Conservation (phyloP, 2,888 invertebrate genomes). For the Chorisops tibialis region DNA sequence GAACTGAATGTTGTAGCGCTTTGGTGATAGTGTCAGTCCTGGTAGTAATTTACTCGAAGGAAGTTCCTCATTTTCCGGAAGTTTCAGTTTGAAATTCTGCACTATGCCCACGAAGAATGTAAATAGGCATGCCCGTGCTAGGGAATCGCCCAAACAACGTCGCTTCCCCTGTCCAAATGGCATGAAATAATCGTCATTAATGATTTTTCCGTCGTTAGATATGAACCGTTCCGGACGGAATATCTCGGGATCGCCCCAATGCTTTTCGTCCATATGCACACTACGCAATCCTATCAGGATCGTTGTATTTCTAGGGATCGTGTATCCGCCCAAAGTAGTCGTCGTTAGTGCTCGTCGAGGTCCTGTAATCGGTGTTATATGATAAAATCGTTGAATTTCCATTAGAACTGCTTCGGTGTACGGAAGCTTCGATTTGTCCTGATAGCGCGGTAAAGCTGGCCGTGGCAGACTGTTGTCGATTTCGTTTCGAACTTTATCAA, state of each 20-base stretch:
- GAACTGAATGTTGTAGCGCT: conserved; percentile 55
- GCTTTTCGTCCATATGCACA: conserved; percentile 56
- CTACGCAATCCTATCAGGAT: conserved; percentile 56
- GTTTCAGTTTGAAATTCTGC: conserved; percentile 55
- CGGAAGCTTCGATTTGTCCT: conserved; percentile 52
- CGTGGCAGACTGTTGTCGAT: conserved; percentile 50
- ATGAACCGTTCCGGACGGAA: conserved; percentile 67
- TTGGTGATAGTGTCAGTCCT: conserved; percentile 59
- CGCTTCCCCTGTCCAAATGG: conserved; percentile 57
- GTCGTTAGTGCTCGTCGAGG: conserved; percentile 57
- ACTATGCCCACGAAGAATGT: conserved; percentile 60
- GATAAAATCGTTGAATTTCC: conserved; percentile 58
- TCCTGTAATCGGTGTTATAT: conserved; percentile 57
- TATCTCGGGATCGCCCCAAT: conserved; percentile 60
- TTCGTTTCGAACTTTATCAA: conserved; percentile 57
- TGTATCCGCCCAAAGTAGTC: conserved; percentile 57
- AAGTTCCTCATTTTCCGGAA: conserved; percentile 47
- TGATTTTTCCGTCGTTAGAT: conserved; percentile 41
- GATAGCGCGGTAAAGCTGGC: conserved; percentile 40
- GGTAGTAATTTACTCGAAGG: conserved; percentile 53
- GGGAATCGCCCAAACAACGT: conserved; percentile 62
- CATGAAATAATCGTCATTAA: conserved; percentile 46
- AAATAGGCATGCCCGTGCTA: conserved; percentile 62
- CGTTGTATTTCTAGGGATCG: conserved; percentile 56
- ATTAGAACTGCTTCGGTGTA: conserved; percentile 58